phyloP scores from a whole-genome alignment of 2,113 vertebrate species.

The Gasterosteus nipponicus region DNA sequence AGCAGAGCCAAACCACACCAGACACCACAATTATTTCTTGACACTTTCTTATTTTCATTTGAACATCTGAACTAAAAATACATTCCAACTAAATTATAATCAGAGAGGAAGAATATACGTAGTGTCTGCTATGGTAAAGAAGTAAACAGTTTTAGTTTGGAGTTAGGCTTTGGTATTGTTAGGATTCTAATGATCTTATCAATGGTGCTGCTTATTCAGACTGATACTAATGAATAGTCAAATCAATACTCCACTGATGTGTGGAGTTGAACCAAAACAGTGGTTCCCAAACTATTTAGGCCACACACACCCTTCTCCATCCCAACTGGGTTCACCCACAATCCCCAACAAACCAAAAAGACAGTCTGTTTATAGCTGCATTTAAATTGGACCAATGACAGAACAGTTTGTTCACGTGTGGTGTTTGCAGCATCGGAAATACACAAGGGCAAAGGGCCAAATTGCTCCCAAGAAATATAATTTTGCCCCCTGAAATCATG shows the following conservation, averaged over 20 bases:
- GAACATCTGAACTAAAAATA: background rate
- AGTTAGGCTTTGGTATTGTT: background rate
- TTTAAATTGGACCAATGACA: too few relatives aligned
- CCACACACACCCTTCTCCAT: too few relatives aligned
- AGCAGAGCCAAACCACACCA: too few relatives aligned
- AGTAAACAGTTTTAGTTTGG: background rate
- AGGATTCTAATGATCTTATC: background rate
- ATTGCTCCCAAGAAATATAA: too few relatives aligned
- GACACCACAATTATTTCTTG: background rate
- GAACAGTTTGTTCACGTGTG: too few relatives aligned
- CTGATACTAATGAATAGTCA: conserved; percentile 15
- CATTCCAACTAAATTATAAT: background rate
- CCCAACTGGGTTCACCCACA: too few relatives aligned
- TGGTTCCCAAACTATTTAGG: too few relatives aligned
- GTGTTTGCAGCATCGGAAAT: too few relatives aligned
- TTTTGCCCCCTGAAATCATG: too few relatives aligned
- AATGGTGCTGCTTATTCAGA: conserved; percentile 13
- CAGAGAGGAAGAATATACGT: background rate
- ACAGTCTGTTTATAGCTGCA: too few relatives aligned
- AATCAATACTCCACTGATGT: conserved; percentile 25
- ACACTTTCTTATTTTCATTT: conserved; percentile 13
- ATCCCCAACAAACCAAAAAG: too few relatives aligned
- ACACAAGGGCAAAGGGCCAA: too few relatives aligned
- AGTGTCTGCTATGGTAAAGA: background rate
- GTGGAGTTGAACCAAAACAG: background rate